Evolutionary conservation across 1,140 invertebrate species (phyloP), one percentile per base, ranked within the genome.

Genomic region (Acarapis woodi): DNA sequence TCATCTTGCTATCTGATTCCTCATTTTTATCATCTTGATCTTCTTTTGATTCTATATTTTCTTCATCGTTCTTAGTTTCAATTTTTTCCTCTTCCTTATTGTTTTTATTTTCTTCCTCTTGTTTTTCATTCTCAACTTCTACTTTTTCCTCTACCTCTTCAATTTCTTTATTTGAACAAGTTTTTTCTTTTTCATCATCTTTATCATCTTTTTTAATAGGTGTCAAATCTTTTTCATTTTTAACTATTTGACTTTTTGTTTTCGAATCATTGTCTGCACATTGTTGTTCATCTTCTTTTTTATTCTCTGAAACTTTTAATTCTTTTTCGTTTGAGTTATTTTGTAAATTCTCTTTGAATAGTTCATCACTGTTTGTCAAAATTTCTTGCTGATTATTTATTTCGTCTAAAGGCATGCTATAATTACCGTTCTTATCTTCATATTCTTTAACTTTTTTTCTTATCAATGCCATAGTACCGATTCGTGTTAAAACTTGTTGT

Each of bases 361-460:
- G 4, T 26, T 26, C 12, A 30, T 33, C 14, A 14, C n/a, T 21
- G 12, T 35, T 23, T 35, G 23, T 35, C 16, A 20, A 3, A 24
- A 21, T 23, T 16, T 35, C 25, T 15, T 23, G 20, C 8, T 35
- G 21, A 14, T 23, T 14, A 14, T 21, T 6, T 4, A 23, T 12
- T 25, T 42, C 41, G 10, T 32, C 41, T 12, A 42, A 50, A 4
- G 88, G 85, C 77, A 97, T 90, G 43, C 83, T 93, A 53, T 88
- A 87, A 45, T 80, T 78, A 0, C 90, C 90, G 54, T 99, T 99
- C 37, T 94, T 90, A 46, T 77, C 70, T 54, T 97, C 90, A 55
- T 97, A 99, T 49, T 97, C 90, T 56, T 93, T 80, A 22, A 90
- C 85, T 62, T 99, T 99, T 56, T 97, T 97, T 25, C 90, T 66